Evolutionary conservation across 2,113 vertebrate genomes (phyloP).

Genomic region (Mobula birostris): DNA sequence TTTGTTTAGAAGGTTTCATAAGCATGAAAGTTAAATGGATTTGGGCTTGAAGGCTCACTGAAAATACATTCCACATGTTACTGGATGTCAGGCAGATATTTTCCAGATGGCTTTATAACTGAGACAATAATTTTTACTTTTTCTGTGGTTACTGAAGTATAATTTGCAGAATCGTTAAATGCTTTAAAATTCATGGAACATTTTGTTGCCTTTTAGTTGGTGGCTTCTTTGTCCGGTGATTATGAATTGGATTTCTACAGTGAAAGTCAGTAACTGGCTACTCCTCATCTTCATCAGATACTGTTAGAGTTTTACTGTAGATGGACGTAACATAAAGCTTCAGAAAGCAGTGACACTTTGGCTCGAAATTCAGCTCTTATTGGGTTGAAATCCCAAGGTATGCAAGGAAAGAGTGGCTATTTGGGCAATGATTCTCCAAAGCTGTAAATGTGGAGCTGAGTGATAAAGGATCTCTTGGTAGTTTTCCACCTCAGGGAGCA

Average conservation of each 20-base stretch:
- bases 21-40: conserved; percentile 31
- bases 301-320: neutral
- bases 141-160: neutral
- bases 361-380: neutral
- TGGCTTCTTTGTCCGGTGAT: neutral
- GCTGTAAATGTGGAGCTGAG: neutral
- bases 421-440: neutral
- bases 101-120: conserved; percentile 9
- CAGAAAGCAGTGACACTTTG: neutral
- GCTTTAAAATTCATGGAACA: neutral
- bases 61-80: conserved; percentile 24
- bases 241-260: too few species aligned
- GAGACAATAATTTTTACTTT: neutral
- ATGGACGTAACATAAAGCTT: neutral
- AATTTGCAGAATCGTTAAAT: conserved; percentile 17
- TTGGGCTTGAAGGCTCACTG: conserved; percentile 24
- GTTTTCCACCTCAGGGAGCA: neutral
- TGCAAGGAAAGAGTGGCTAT: neutral
- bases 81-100: conserved; percentile 11
- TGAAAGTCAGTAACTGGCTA: neutral
- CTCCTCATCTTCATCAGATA: neutral
- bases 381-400: neutral
- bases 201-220: neutral
- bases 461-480: neutral
- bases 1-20: conserved; percentile 26